A percentile compares a stretch with the other conserved stretches of the same genome.
Conservation (phyloP, 2,797 vertebrate species). For the Aratinga solstitialis region DNA sequence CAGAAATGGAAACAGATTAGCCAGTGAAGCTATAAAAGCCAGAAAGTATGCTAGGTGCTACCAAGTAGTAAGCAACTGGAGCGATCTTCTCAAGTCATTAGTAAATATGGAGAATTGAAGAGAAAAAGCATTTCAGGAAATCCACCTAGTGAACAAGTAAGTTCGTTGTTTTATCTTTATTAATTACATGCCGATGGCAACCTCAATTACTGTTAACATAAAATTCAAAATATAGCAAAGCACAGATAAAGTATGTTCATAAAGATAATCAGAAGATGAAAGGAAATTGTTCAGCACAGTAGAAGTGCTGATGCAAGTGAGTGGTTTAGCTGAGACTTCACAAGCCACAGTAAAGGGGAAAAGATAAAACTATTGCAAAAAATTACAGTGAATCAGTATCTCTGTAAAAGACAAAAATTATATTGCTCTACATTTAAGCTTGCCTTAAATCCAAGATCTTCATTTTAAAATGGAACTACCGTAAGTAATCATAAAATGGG, state of each 20-base stretch:
- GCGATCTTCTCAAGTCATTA: neutral
- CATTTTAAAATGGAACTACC: neutral
- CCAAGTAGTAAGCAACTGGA: neutral
- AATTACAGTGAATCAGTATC: neutral
- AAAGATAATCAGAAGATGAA: neutral
- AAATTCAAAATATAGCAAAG: neutral
- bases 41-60: neutral
- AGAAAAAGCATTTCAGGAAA: neutral
- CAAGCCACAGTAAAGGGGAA: neutral
- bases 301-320: neutral
- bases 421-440: neutral
- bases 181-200: neutral
- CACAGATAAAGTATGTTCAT: neutral
- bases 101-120: neutral
- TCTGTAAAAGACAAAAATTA: neutral
- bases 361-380: neutral
- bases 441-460: neutral
- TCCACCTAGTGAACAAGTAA: neutral
- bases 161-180: neutral
- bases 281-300: neutral
- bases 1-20: neutral
- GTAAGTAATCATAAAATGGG: neutral
- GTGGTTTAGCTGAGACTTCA: neutral
- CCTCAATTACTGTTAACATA: neutral
- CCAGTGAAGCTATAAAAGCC: neutral